Percentiles rank a stretch among this genome's conserved stretches.
phyloP scores from a whole-genome alignment of 2,797 vertebrate genomes.

The Erpetoichthys calabaricus region DNA sequence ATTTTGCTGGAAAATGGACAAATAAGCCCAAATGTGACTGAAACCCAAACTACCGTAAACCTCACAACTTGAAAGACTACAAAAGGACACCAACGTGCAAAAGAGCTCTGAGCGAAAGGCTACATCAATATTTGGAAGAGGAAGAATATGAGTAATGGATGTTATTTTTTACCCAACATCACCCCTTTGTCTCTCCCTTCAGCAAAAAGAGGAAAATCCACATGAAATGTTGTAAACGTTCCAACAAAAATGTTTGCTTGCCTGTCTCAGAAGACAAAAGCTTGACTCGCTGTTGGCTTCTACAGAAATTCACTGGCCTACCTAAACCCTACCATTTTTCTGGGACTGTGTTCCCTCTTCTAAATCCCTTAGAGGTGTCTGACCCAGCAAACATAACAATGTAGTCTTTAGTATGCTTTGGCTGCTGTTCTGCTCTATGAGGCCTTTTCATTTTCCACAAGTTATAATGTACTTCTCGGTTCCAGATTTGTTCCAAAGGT shows the following conservation, averaged over 20 bases:
- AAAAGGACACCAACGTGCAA: too few relatives aligned
- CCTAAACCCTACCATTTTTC: not conserved
- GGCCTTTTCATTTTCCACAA: too few relatives aligned
- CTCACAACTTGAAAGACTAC: too few relatives aligned
- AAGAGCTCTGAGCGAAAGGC: not conserved
- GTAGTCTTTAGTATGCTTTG: constrained; percentile 5
- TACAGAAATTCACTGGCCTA: constrained; percentile 41
- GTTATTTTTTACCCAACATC: constrained; percentile 1
- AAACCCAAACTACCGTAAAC: too few relatives aligned
- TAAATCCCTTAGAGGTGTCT: not conserved
- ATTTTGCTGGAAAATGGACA: too few relatives aligned
- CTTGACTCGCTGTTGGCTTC: constrained; percentile 36
- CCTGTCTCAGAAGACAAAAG: constrained; percentile 42
- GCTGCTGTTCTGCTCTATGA: constrained; percentile 10
- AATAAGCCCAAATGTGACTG: too few relatives aligned
- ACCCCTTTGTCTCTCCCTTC: not conserved
- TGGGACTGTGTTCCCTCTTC: fast-evolving
- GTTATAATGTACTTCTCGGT: too few relatives aligned
- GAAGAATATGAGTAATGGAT: constrained; percentile 4
- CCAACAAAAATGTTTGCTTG: constrained; percentile 52
- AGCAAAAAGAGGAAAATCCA: not conserved
- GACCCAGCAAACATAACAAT: not conserved
- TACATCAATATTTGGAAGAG: constrained; percentile 3
- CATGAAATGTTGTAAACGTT: constrained; percentile 16
- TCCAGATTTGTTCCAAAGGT: too few relatives aligned